Evolutionary conservation across 1,140 invertebrate species (phyloP).

Genomic region (Micrasema longulum): DNA sequence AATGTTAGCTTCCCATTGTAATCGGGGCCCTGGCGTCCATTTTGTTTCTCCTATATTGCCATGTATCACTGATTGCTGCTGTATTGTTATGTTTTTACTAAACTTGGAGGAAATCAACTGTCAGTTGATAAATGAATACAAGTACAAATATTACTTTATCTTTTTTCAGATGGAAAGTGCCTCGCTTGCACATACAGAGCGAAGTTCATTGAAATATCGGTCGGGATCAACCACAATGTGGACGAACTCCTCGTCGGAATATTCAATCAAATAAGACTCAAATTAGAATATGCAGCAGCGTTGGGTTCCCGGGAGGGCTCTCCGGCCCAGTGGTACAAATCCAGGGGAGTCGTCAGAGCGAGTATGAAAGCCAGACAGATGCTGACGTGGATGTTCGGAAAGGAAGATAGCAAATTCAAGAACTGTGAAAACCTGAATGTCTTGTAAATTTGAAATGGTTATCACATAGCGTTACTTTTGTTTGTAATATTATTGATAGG

Average conservation of each 20-base stretch:
- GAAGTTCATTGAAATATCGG: constrained; percentile 91
- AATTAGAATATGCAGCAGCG: constrained; percentile 74
- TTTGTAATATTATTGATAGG: too few species aligned
- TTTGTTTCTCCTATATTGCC: too few species aligned
- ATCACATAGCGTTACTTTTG: too few species aligned
- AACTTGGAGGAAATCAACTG: too few species aligned
- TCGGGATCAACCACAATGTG: constrained; percentile 91
- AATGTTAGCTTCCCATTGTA: too few species aligned
- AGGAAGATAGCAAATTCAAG: constrained; percentile 90
- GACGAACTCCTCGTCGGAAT: constrained; percentile 87
- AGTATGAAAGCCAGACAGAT: constrained; percentile 91
- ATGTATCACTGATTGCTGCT: too few species aligned
- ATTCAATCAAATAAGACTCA: constrained; percentile 84
- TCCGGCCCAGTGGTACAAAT: constrained; percentile 84
- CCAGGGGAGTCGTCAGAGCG: constrained; percentile 81
- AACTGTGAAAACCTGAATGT: constrained; percentile 91
- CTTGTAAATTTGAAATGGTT: constrained; percentile 62
- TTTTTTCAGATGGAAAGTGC: constrained; percentile 82
- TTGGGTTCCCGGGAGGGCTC: constrained; percentile 70
- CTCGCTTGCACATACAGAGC: constrained; percentile 86
- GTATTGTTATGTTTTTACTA: too few species aligned
- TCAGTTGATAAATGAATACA: too few species aligned
- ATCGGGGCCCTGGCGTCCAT: too few species aligned
- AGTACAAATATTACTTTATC: too few species aligned
- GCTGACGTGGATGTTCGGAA: constrained; percentile 90